phyloP scores from a whole-genome alignment of 2,113 vertebrate species.

The Globicephala melas region DNA sequence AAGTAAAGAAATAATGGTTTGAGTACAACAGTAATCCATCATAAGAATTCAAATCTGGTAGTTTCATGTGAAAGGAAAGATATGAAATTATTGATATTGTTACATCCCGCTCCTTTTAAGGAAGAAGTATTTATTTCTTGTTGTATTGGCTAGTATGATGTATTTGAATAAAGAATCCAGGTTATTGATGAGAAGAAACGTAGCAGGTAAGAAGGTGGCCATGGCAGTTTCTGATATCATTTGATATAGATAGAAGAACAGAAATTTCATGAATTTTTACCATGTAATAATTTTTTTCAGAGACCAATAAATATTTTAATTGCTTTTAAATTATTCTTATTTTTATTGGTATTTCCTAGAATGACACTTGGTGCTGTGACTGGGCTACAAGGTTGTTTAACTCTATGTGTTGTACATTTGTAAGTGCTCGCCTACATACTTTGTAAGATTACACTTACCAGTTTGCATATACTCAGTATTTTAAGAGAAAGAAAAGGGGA shows the following conservation, averaged over 20 bases:
- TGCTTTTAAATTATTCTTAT: neutral
- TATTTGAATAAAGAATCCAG: neutral
- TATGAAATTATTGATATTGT: neutral
- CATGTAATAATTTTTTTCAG: neutral
- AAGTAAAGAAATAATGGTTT: neutral
- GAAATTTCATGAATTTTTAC: neutral
- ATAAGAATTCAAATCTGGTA: neutral
- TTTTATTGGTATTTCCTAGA: neutral
- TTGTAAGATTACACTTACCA: neutral
- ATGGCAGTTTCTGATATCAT: neutral
- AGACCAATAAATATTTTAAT: neutral
- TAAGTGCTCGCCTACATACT: neutral
- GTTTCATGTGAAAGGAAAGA: neutral
- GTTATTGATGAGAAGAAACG: neutral
- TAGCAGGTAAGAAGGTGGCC: neutral
- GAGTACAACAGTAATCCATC: neutral
- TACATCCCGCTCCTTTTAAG: neutral
- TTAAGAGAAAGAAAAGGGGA: neutral
- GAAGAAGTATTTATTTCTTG: neutral
- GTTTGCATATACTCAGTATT: neutral
- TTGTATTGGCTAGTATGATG: neutral
- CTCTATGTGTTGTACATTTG: neutral
- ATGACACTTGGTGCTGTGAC: neutral
- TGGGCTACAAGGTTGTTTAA: neutral
- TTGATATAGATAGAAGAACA: neutral